A percentile compares a stretch with the other conserved stretches of the same genome.
Evolutionary conservation across 2,113 vertebrate genomes (phyloP).

Genomic region (Heptranchias perlo): DNA sequence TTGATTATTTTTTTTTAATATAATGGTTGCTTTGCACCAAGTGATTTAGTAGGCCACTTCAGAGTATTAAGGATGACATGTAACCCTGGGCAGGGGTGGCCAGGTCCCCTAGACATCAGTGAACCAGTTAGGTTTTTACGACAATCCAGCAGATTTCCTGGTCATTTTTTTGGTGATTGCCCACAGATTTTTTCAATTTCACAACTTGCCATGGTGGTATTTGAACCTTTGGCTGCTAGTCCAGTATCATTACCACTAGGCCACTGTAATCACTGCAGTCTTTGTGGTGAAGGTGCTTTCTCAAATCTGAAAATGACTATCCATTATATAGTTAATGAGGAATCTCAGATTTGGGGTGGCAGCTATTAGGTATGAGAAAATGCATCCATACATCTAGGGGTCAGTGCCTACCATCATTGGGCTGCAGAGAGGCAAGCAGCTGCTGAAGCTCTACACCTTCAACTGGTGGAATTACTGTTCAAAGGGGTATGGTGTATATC

Average conservation of each 20-base stretch:
- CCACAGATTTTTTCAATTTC: background rate
- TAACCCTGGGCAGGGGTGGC: no score
- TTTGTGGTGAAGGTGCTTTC: background rate
- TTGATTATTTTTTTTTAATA: no score
- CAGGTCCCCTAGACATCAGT: background rate
- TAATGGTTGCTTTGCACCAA: no score
- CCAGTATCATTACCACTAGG: background rate
- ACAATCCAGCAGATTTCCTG: background rate
- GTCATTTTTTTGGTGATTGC: background rate
- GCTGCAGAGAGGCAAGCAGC: background rate
- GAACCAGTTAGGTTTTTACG: background rate
- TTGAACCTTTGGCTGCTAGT: no score
- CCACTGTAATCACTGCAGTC: background rate
- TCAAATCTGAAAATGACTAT: background rate
- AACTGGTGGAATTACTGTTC: no score
- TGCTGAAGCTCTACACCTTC: no score
- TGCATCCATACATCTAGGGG: background rate
- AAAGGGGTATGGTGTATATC: background rate
- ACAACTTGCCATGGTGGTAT: background rate
- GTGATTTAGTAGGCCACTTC: background rate
- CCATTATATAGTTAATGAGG: background rate
- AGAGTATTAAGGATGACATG: background rate
- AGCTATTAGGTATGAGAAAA: background rate
- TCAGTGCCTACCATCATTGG: background rate
- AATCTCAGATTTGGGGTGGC: background rate